Evolutionary conservation across 2,797 vertebrate species (phyloP).

Genomic region (Sebastes taczanowskii): DNA sequence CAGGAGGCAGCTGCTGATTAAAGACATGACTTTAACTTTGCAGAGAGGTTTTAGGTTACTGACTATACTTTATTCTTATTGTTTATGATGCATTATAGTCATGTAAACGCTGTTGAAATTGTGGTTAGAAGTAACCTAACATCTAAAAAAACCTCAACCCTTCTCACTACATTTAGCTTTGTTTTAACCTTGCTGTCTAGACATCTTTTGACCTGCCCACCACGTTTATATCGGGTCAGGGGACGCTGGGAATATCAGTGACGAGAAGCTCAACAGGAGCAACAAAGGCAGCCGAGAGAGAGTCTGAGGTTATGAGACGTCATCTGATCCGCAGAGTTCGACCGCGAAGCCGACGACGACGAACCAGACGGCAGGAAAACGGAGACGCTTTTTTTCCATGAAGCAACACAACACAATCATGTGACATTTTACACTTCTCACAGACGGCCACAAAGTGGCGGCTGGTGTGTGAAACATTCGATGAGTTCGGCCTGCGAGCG

Average conservation of each 20-base stretch:
- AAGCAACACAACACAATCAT: slow-evolving; percentile 34
- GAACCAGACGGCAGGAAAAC: slow-evolving; percentile 31
- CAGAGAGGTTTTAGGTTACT: background rate
- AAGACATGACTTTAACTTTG: background rate
- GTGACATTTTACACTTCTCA: slow-evolving; percentile 58
- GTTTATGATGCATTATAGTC: background rate
- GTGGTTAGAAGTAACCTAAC: background rate
- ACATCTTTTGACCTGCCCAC: background rate
- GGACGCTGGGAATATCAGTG: background rate
- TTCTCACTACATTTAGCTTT: background rate
- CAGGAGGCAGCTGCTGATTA: background rate
- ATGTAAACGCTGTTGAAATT: background rate
- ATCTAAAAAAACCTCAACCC: background rate
- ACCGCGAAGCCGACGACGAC: background rate
- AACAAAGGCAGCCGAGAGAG: background rate
- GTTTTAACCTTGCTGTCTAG: slow-evolving; percentile 11
- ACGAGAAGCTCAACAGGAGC: background rate
- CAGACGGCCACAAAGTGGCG: slow-evolving; percentile 51
- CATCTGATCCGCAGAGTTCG: background rate
- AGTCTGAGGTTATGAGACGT: background rate
- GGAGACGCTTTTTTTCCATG: slow-evolving; percentile 27
- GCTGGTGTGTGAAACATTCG: slow-evolving; percentile 57
- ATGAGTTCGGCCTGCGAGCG: slow-evolving; percentile 23
- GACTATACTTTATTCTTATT: background rate
- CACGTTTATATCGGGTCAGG: background rate